A percentile compares a stretch with the other conserved stretches of the same genome.
Conservation (phyloP, 2,888 invertebrate genomes). For the Lycocerus yunnanus region DNA sequence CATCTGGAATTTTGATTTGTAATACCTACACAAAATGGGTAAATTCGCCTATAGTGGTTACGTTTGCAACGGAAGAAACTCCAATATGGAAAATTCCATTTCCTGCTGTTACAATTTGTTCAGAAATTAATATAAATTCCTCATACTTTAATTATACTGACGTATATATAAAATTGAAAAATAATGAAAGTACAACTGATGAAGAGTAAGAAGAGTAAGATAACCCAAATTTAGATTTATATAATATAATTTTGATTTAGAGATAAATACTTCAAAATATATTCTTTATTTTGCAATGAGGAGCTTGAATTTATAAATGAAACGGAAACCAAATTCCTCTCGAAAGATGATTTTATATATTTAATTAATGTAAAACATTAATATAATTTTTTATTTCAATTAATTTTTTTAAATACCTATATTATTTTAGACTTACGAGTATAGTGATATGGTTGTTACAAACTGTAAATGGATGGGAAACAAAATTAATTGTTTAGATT, state of each 20-base stretch:
- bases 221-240: too few species aligned
- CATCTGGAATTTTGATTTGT: constrained; percentile 64
- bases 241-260: not conserved
- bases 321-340: not conserved
- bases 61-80: constrained; percentile 74
- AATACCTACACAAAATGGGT: constrained; percentile 75
- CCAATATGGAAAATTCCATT: constrained; percentile 66
- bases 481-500: not conserved
- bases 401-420: not conserved
- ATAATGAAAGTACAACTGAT: not conserved
- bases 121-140: constrained; percentile 24
- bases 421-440: not conserved
- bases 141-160: constrained; percentile 9
- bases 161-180: not conserved
- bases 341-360: not conserved
- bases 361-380: not conserved
- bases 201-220: constrained; percentile 1
- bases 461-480: not conserved
- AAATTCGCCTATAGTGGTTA: constrained; percentile 74
- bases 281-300: constrained; percentile 1
- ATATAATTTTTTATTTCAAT: not conserved
- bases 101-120: constrained; percentile 54
- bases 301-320: not conserved
- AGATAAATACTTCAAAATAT: not conserved
- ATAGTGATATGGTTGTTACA: not conserved